Conservation (phyloP, 2,113 vertebrate genomes). For the Gallinago paraguaiae region DNA sequence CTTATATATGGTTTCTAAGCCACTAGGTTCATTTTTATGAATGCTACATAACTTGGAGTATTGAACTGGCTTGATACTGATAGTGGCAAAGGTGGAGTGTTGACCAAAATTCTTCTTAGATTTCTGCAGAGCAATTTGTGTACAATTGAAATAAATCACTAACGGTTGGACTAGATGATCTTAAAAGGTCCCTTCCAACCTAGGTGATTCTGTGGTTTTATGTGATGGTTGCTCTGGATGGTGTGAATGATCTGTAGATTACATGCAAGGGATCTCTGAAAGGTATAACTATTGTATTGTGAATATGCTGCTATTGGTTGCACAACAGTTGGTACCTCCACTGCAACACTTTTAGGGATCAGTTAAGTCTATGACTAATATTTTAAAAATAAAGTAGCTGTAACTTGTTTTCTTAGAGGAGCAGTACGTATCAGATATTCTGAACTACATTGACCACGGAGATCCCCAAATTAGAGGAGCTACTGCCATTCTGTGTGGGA, state of each 20-base stretch:
- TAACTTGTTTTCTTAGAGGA: slow-evolving; percentile 81
- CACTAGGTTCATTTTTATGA: not conserved
- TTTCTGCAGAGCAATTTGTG: not conserved
- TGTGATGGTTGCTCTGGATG: not conserved
- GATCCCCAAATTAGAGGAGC: slow-evolving; percentile 96
- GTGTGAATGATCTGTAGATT: not conserved
- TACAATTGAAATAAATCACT: not conserved
- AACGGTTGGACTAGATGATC: too few relatives aligned
- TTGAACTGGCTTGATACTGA: not conserved
- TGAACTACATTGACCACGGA: slow-evolving; percentile 88
- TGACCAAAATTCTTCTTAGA: not conserved
- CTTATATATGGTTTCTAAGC: not conserved
- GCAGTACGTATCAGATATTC: slow-evolving; percentile 90
- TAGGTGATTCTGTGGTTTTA: not conserved
- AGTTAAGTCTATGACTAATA: not conserved
- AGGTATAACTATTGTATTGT: not conserved
- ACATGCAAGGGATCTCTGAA: not conserved
- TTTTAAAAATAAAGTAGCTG: slow-evolving; percentile 65
- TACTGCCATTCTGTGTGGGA: slow-evolving; percentile 91
- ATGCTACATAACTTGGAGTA: not conserved
- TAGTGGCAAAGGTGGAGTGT: not conserved
- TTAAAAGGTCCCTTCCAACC: too few relatives aligned
- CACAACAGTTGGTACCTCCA: not conserved
- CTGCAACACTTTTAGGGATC: not conserved
- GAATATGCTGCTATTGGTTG: not conserved